Percentiles rank a stretch among this genome's conserved stretches.
phyloP scores from a whole-genome alignment of 23 tunicate genomes.

The Halocynthia roretzi region DNA sequence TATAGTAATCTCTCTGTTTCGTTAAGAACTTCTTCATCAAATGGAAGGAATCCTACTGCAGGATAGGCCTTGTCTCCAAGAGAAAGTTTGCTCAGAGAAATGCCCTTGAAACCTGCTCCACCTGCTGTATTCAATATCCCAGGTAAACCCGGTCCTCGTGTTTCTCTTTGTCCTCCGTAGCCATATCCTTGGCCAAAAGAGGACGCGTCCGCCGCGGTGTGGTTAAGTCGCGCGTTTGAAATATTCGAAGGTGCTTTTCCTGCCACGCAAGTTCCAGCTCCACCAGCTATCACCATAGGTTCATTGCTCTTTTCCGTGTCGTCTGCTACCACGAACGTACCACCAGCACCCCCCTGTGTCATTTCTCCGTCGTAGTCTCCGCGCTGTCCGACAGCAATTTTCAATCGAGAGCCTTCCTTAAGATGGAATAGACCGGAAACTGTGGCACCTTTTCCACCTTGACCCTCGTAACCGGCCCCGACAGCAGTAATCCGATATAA shows the following conservation, averaged over 20 bases:
- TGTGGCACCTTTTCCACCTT: constrained; percentile 73
- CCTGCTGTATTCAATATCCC: constrained; percentile 84
- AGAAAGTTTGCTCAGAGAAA: constrained; percentile 24
- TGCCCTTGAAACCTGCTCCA: constrained; percentile 81
- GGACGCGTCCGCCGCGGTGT: constrained; percentile 71
- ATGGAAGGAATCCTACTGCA: constrained; percentile 59
- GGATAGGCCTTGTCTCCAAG: constrained; percentile 31
- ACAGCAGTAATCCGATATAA: constrained; percentile 78
- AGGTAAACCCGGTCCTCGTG: constrained; percentile 33
- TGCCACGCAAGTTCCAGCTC: constrained; percentile 48
- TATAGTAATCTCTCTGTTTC: constrained; percentile 2
- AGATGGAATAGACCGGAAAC: constrained; percentile 67
- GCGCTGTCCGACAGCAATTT: constrained; percentile 81
- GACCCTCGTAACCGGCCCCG: constrained; percentile 86
- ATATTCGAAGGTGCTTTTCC: neutral
- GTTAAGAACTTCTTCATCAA: constrained; percentile 5
- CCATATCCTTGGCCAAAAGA: constrained; percentile 51
- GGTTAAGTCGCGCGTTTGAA: constrained; percentile 33
- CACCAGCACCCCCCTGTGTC: constrained; percentile 86
- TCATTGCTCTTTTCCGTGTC: constrained; percentile 11
- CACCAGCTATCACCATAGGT: constrained; percentile 74
- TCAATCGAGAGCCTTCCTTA: constrained; percentile 47
- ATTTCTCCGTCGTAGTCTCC: constrained; percentile 43
- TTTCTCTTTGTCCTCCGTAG: constrained; percentile 37
- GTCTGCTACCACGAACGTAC: constrained; percentile 72